Conservation (phyloP, 92 coral and sea anemone genomes). For the Zoanthus sociatus region DNA sequence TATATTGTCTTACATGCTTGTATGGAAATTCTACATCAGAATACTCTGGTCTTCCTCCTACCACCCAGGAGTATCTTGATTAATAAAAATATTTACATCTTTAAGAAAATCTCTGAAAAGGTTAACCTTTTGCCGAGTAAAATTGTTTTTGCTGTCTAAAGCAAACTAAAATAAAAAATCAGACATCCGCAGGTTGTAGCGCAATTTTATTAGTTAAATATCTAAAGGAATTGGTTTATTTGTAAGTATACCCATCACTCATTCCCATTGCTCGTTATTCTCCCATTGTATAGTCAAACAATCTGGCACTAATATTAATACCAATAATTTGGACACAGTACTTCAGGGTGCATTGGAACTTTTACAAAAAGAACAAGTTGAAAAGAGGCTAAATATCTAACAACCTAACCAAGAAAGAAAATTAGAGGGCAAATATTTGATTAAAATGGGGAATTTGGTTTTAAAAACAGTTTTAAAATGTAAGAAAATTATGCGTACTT, state of each 20-base stretch:
- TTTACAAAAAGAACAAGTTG: background rate
- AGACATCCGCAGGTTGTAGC: background rate
- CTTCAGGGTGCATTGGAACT: background rate
- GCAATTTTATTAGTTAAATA: background rate
- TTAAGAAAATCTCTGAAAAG: slow-evolving; percentile 1
- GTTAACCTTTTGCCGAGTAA: background rate
- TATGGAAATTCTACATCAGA: background rate
- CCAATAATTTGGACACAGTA: too few species aligned
- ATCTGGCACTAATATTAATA: background rate
- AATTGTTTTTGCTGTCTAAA: background rate
- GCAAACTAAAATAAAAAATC: background rate
- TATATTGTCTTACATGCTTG: background rate
- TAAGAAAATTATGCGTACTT: background rate
- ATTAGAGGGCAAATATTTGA: background rate
- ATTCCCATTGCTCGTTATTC: background rate
- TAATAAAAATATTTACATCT: background rate
- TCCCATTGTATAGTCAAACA: background rate
- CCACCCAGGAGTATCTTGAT: slow-evolving; percentile 9
- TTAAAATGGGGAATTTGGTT: background rate
- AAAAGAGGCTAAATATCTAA: background rate
- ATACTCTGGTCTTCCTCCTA: background rate
- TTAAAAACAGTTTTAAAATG: background rate
- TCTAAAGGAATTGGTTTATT: background rate
- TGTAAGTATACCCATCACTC: background rate
- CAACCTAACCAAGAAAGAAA: background rate